Base-by-base conservation (phyloP, 2,797 vertebrate species). In the Sebastes jordani region DNA sequence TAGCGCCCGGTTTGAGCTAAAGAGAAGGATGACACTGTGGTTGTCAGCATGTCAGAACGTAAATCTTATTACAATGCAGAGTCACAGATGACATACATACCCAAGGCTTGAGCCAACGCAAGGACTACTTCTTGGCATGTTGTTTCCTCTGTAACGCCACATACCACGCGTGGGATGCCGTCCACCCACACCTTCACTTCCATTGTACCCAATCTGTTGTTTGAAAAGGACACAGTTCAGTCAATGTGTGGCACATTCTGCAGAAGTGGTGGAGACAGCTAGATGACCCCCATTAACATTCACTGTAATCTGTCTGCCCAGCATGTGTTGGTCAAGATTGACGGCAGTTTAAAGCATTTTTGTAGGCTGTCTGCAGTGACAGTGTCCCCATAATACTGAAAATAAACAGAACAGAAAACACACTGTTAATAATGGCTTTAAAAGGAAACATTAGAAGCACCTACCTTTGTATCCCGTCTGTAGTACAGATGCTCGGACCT, bases 91-190 rank as follows among this genome's bases (percentile, higher is more conserved):
- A n/a, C 49, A 54, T 66, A 86, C 94, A 71, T 90, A 96, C 96
- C 92, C 38, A 95, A 68, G 14, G 95, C 93, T 84, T 93, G 95
- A 77, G 96, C 96, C 91, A 97, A 83, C 2, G 91, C 94, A 2
- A 96, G 86, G 54, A 97, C 96, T 61, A 96, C 93, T n/a, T 96
- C 96, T 71, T 96, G 95, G 81, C 95, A 96, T 13, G 95, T 96
- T 14, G 96, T 96, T 66, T 91, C 92, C 54, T 93, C 89, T 2
- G 95, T 96, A 18, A 96, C 87, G 1, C 96, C 96, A 71, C 96
- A 96, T 70, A 97, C 95, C 32, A 96, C 91, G 1, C 96, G 95
- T 7, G 90, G 93, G 67, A 96, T 62, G 6, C 95, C 93, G 1
- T 96, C 94, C 80, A 96, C 95, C 25, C 23, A 93, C 68, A 97